Percentiles rank a stretch among this genome's conserved stretches.
Conservation (phyloP, 2,888 invertebrate genomes). For the Philereme vetulata region DNA sequence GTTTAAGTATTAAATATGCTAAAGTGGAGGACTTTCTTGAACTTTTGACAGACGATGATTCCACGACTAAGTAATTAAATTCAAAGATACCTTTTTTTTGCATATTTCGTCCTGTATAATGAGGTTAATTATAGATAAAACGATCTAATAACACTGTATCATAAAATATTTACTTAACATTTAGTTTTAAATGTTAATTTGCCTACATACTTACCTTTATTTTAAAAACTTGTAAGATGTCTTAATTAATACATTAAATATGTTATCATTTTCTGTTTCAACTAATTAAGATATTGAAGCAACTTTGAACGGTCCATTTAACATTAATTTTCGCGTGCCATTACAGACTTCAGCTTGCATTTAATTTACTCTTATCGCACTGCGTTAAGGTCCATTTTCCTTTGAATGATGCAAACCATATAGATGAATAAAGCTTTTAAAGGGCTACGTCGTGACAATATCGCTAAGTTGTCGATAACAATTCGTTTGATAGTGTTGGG, state of each 20-base stretch:
- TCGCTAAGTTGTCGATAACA: conserved; percentile 35
- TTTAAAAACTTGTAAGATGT: not conserved
- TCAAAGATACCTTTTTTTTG: not conserved
- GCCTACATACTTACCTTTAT: too few species aligned
- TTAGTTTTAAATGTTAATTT: too few species aligned
- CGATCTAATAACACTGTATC: too few species aligned
- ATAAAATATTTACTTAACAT: too few species aligned
- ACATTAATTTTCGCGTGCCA: conserved; percentile 37
- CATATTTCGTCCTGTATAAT: not conserved
- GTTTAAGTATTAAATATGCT: conserved; percentile 62
- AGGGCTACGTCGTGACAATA: conserved; percentile 33
- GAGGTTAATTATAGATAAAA: too few species aligned
- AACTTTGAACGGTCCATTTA: conserved; percentile 34
- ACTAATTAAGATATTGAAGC: conserved; percentile 41
- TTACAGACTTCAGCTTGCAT: conserved; percentile 26
- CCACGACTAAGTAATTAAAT: not conserved
- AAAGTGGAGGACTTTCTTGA: conserved; percentile 52
- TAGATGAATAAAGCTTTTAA: conserved; percentile 30
- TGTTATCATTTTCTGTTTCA: conserved; percentile 29
- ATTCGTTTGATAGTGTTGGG: conserved; percentile 20
- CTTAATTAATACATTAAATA: conserved; percentile 12
- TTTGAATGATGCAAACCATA: conserved; percentile 8
- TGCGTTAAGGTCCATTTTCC: conserved; percentile 24
- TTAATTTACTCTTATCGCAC: conserved; percentile 27
- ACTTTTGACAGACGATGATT: conserved; percentile 25